Evolutionary conservation across 2,797 vertebrate genomes (phyloP).

Genomic region (Garrulus glandarius): DNA sequence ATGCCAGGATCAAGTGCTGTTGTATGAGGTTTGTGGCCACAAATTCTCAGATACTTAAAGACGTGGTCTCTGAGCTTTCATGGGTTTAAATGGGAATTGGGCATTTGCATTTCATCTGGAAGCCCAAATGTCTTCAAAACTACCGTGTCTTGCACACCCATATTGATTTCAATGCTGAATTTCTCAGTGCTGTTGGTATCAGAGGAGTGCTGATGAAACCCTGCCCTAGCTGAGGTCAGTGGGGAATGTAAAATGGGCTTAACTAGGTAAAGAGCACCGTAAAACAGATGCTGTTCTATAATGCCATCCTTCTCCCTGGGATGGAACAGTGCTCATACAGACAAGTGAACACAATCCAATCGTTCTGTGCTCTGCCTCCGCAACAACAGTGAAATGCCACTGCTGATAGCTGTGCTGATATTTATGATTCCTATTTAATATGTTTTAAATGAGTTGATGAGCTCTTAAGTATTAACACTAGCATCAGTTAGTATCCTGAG

Average conservation of each 20-base stretch:
- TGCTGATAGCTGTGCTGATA: background rate
- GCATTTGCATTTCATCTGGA: background rate
- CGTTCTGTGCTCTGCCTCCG: background rate
- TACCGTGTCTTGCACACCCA: background rate
- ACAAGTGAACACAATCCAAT: background rate
- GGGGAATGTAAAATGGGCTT: background rate
- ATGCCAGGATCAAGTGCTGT: background rate
- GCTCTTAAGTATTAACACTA: background rate
- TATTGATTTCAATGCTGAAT: background rate
- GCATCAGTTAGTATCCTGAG: background rate
- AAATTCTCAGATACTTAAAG: background rate
- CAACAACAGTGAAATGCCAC: background rate
- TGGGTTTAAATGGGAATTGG: background rate
- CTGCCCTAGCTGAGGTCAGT: background rate
- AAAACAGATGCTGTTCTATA: background rate
- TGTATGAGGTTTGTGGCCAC: background rate
- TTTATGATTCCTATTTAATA: background rate
- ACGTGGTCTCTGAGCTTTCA: background rate
- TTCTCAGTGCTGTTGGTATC: background rate
- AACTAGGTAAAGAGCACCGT: background rate
- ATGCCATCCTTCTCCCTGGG: background rate
- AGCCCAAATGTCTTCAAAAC: background rate
- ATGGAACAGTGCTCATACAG: background rate
- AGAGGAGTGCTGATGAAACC: background rate
- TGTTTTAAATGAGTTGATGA: conserved; percentile 2